A percentile compares a stretch with the other conserved stretches of the same genome.
Evolutionary conservation across 2,113 vertebrate species (phyloP).

Genomic region (Sebastes fasciatus): DNA sequence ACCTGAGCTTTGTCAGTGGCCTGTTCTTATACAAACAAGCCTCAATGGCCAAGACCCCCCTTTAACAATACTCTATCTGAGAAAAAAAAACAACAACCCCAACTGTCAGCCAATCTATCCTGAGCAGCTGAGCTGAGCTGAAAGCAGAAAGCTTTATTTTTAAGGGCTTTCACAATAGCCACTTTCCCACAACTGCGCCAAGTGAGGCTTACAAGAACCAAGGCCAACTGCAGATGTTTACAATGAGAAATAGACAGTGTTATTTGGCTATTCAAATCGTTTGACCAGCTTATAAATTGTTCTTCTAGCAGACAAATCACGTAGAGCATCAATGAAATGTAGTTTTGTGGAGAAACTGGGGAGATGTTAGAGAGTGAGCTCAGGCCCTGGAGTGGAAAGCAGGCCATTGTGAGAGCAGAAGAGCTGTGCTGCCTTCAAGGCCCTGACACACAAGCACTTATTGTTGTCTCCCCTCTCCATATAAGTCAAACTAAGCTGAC

Average conservation of each 20-base stretch:
- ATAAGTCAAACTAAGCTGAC: conserved; percentile 78
- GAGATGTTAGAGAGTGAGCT: conserved; percentile 9
- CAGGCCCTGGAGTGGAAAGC: conserved; percentile 37
- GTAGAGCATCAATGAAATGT: conserved; percentile 32
- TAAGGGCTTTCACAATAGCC: conserved; percentile 40
- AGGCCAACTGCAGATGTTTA: conserved; percentile 45
- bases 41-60: conserved; percentile 9
- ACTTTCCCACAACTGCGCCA: conserved; percentile 40
- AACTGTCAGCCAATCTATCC: conserved; percentile 19
- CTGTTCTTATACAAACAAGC: conserved; percentile 19
- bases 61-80: conserved; percentile 10
- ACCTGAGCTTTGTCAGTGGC: conserved; percentile 3
- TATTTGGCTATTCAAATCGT: conserved; percentile 30
- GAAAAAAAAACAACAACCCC: not conserved
- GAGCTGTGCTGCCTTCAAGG: conserved; percentile 51
- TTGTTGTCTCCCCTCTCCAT: conserved; percentile 69
- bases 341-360: conserved; percentile 7
- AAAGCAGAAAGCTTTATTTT: conserved; percentile 48
- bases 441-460: conserved; percentile 66
- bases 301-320: conserved; percentile 18
- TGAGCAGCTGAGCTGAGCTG: conserved; percentile 21
- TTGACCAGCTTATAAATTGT: conserved; percentile 21
- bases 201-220: conserved; percentile 17
- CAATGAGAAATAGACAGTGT: conserved; percentile 36
- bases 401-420: conserved; percentile 48